phyloP scores from a whole-genome alignment of 2,888 invertebrate species.

The Yponomeuta plumbellus region DNA sequence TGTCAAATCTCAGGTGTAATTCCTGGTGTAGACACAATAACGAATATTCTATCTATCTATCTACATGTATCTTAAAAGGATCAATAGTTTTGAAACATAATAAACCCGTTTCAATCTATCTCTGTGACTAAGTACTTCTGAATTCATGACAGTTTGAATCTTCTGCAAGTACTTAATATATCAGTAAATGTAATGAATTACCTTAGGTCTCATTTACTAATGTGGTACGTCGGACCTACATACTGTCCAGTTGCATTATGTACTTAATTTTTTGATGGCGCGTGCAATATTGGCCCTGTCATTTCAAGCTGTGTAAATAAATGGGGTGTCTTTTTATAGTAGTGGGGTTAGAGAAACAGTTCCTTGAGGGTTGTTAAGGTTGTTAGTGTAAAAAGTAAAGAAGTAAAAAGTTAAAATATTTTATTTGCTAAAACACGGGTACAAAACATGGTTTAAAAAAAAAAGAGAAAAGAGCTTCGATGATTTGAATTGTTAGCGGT shows the following conservation, averaged over 20 bases:
- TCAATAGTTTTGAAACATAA: no score
- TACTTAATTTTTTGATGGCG: neutral
- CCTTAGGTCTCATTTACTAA: slow-evolving; percentile 61
- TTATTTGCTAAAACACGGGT: no score
- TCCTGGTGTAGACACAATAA: no score
- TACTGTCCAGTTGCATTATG: neutral
- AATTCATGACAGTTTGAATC: neutral
- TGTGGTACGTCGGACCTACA: slow-evolving; percentile 44
- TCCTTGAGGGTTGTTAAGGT: neutral
- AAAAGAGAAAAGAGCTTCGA: no score
- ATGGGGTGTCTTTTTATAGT: neutral
- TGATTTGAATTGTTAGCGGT: no score
- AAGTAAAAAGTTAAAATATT: no score
- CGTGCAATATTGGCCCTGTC: neutral
- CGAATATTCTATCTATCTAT: no score
- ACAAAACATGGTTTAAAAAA: no score
- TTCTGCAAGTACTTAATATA: slow-evolving; percentile 30
- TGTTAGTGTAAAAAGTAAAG: no score
- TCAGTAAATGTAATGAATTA: slow-evolving; percentile 49
- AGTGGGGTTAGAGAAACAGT: neutral
- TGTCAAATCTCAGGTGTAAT: no score
- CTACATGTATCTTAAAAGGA: no score
- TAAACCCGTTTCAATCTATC: no score
- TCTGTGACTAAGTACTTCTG: neutral
- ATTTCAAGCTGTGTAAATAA: neutral